These are phyloP conservation scores for Phyllostomus hastatus DNA, from an alignment of 2,113 vertebrate genomes.

Conservation along the genomic window DNA sequence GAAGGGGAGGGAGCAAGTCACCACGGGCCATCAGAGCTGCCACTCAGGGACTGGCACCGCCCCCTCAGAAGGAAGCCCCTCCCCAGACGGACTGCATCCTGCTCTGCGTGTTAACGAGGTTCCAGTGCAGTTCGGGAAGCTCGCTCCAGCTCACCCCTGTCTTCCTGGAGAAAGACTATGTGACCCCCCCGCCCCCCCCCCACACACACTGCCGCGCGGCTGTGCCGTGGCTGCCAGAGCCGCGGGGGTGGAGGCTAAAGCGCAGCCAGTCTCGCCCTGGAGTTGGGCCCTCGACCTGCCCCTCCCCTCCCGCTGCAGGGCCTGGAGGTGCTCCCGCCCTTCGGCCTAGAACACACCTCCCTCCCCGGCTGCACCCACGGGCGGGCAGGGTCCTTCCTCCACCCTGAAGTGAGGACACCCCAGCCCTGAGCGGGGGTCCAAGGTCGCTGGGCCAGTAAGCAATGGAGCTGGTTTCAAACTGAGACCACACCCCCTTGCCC, in stretches of 20 bases:
- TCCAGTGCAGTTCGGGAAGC: rapidly evolving
- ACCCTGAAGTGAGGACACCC: background rate
- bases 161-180: rapidly evolving
- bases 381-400: rapidly evolving
- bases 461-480: rapidly evolving
- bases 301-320: rapidly evolving
- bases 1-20: rapidly evolving
- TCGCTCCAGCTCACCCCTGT: background rate
- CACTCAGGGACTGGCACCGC: background rate
- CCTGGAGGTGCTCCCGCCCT: rapidly evolving
- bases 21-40: rapidly evolving
- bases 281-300: rapidly evolving
- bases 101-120: rapidly evolving
- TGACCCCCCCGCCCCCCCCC: too few relatives aligned
- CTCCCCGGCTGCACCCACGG: background rate
- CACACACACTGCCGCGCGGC: rapidly evolving
- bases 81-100: rapidly evolving
- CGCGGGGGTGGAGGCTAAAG: background rate
- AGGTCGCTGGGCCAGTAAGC: rapidly evolving
- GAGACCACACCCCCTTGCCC: background rate
- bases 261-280: background rate
- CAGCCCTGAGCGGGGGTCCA: rapidly evolving
- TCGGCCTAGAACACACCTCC: background rate
- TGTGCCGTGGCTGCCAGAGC: background rate
- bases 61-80: background rate